Conservation (phyloP, 2,797 vertebrate species). For the Anguilla pacifica region DNA sequence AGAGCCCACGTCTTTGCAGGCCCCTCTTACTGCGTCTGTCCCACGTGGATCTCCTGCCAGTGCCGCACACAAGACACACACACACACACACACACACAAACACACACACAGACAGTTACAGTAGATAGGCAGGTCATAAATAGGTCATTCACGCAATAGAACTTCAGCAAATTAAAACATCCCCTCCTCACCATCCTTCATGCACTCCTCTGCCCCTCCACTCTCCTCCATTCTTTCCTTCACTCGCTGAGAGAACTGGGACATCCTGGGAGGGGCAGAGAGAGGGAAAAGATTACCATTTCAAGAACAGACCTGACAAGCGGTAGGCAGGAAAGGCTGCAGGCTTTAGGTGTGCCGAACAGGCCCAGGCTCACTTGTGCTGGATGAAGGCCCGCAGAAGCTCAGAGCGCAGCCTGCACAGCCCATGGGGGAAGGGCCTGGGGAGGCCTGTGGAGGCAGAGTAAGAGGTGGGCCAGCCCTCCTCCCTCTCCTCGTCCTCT, state of each 20-base stretch:
- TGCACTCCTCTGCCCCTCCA: constrained; percentile 72
- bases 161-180: not conserved
- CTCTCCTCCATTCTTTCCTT: constrained; percentile 65
- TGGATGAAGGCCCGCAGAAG: constrained; percentile 74
- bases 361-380: constrained; percentile 72
- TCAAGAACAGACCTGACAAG: not conserved
- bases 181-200: constrained; percentile 59
- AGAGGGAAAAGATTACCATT: not conserved
- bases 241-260: constrained; percentile 67
- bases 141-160: not conserved
- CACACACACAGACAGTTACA: constrained; percentile 16
- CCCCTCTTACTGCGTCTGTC: constrained; percentile 67
- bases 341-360: not conserved
- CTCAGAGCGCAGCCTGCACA: constrained; percentile 77
- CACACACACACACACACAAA: constrained; percentile 16
- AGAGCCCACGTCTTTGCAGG: constrained; percentile 77
- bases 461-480: constrained; percentile 62
- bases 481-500: constrained; percentile 25
- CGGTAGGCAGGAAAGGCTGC: not conserved
- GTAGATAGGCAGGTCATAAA: not conserved
- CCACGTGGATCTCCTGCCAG: constrained; percentile 68
- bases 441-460: constrained; percentile 58
- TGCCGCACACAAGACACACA: constrained; percentile 5
- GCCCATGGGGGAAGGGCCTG: constrained; percentile 65
- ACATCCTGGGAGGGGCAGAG: constrained; percentile 59